Evolutionary conservation across 2,797 vertebrate genomes (phyloP).

Genomic region (Bradypodion ventrale): DNA sequence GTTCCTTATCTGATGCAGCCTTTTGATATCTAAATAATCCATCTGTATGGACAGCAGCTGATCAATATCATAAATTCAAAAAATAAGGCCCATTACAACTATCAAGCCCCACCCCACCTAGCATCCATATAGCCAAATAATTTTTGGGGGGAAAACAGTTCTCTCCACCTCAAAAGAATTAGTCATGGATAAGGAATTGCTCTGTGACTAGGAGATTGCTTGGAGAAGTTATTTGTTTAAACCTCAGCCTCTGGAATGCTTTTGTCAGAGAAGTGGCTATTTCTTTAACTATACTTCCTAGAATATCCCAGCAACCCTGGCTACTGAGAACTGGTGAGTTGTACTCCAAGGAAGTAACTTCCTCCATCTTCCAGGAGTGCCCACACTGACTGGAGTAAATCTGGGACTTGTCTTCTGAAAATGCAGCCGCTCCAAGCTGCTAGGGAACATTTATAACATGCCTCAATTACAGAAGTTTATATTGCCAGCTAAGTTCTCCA

Average conservation of each 20-base stretch:
- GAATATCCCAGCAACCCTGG: too few species aligned
- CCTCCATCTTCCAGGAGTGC: too few species aligned
- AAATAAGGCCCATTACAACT: not conserved
- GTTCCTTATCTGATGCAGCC: not conserved
- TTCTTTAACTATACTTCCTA: too few species aligned
- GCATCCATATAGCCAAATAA: not conserved
- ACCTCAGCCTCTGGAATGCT: too few species aligned
- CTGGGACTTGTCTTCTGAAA: too few species aligned
- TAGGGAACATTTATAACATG: not conserved
- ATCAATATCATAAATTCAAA: not conserved
- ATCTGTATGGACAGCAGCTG: not conserved
- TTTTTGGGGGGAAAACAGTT: not conserved
- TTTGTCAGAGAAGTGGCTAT: too few species aligned
- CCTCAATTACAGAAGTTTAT: not conserved
- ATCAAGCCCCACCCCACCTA: not conserved
- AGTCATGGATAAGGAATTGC: not conserved
- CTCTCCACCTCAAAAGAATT: not conserved
- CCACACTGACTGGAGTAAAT: too few species aligned
- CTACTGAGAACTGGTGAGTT: too few species aligned
- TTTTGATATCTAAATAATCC: not conserved
- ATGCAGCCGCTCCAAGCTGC: too few species aligned
- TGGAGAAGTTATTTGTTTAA: too few species aligned
- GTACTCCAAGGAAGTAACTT: too few species aligned
- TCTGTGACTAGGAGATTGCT: too few species aligned
- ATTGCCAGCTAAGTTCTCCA: not conserved